Evolutionary conservation across 2,888 invertebrate species (phyloP).

Genomic region (Melipona beecheii): DNA sequence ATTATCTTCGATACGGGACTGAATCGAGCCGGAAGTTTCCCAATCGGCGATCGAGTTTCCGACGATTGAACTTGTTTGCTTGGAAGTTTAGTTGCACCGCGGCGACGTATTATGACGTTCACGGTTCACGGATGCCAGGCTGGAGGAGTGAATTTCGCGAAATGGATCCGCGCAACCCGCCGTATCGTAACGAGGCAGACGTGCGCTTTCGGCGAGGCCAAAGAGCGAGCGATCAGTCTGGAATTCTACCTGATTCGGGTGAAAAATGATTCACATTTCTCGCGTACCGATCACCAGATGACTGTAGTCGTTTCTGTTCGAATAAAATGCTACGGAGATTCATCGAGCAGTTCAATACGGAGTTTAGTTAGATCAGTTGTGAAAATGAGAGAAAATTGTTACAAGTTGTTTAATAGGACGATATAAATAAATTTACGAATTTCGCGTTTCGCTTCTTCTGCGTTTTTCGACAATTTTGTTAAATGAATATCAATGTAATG

Average conservation of each 20-base stretch:
- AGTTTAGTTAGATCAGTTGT: not conserved
- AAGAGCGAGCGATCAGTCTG: no score
- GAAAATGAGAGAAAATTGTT: no score
- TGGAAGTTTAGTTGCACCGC: constrained; percentile 29
- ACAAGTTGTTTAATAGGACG: no score
- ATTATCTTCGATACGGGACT: constrained; percentile 56
- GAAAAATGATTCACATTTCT: no score
- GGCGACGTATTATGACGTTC: constrained; percentile 20
- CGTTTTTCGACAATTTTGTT: no score
- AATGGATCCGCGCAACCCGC: not conserved
- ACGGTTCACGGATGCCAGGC: not conserved
- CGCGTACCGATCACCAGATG: no score
- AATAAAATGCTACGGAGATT: not conserved
- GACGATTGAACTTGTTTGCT: constrained; percentile 35
- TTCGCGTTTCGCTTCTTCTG: no score
- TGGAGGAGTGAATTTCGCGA: not conserved
- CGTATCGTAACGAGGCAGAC: no score
- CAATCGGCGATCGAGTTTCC: constrained; percentile 14
- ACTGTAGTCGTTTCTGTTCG: not conserved
- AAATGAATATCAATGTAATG: no score
- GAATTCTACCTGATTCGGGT: no score
- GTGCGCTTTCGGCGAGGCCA: not conserved
- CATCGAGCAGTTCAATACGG: not conserved
- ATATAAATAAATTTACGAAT: no score
- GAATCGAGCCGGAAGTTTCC: constrained; percentile 51